phyloP scores from a whole-genome alignment of 2,888 invertebrate species.

The Phlogophora meticulosa region DNA sequence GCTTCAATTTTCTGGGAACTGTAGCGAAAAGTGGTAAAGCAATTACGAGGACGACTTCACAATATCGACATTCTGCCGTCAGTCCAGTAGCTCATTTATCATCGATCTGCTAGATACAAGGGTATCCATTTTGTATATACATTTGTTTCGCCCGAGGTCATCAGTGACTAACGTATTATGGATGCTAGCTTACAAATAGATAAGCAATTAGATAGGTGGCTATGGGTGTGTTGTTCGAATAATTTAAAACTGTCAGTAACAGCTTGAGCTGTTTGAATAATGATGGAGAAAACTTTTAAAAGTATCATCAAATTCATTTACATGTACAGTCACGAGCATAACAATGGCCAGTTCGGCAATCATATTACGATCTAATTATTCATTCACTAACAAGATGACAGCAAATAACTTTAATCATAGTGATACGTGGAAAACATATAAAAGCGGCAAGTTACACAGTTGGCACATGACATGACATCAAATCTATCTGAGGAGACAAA shows the following conservation, averaged over 20 bases:
- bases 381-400: no score
- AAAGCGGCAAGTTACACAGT: no score
- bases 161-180: slow-evolving; percentile 16
- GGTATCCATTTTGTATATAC: slow-evolving; percentile 36
- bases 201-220: slow-evolving; percentile 8
- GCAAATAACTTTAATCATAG: no score
- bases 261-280: slow-evolving; percentile 10
- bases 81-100: slow-evolving; percentile 32
- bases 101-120: slow-evolving; percentile 52
- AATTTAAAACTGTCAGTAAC: slow-evolving; percentile 23
- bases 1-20: no score
- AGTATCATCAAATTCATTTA: slow-evolving; percentile 22
- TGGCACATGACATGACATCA: no score
- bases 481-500: no score
- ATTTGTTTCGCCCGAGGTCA: slow-evolving; percentile 43
- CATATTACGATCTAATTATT: no score
- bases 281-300: slow-evolving; percentile 9
- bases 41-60: no score
- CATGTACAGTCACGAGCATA: no score
- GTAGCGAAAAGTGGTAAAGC: no score
- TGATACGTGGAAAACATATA: no score
- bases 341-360: no score
- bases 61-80: slow-evolving; percentile 50
- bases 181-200: slow-evolving; percentile 22
- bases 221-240: neutral